A percentile compares a stretch with the other conserved stretches of the same genome.
Conservation (phyloP, 2,113 vertebrate species). For the Montifringilla adamsi region DNA sequence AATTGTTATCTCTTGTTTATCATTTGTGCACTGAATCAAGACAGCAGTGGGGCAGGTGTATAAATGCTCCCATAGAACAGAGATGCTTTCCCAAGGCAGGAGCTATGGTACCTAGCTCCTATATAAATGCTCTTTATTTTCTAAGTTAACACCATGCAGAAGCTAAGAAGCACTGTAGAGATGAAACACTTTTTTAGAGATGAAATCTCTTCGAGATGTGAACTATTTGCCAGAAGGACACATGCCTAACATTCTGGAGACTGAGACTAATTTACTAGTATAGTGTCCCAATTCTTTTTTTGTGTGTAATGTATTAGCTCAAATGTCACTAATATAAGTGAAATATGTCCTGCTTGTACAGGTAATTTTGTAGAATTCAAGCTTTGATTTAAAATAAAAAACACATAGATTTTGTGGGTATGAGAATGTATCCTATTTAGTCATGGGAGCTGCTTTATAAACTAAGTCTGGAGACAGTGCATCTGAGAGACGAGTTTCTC, state of each 20-base stretch:
- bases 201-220: background rate
- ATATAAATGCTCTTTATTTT: background rate
- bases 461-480: background rate
- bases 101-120: background rate
- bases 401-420: background rate
- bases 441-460: background rate
- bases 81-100: background rate
- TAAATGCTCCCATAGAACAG: background rate
- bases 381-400: background rate
- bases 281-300: background rate
- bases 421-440: background rate
- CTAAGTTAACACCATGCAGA: background rate
- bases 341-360: background rate
- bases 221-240: background rate
- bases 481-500: background rate
- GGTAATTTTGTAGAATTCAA: background rate
- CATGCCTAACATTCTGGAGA: background rate
- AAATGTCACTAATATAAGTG: background rate
- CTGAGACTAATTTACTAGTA: background rate
- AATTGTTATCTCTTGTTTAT: background rate
- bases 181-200: background rate
- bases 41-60: background rate
- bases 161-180: background rate
- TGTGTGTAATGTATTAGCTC: background rate
- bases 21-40: background rate